Evolutionary conservation across 2,888 invertebrate species (phyloP).

Genomic region (Cephus runcator): DNA sequence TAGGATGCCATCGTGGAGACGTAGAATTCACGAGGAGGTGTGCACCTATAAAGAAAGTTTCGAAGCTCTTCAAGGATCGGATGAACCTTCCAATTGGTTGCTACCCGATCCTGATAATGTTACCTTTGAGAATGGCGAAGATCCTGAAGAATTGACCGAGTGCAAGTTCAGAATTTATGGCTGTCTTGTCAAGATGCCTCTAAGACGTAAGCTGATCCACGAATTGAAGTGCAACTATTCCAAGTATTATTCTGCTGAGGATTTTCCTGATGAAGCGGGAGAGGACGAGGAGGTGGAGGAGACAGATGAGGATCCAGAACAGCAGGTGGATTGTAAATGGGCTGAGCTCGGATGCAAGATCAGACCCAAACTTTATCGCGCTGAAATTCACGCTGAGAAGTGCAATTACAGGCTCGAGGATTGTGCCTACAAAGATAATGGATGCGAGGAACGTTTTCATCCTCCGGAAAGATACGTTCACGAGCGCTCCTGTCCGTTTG

Average conservation of each 20-base stretch:
- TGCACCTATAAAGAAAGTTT: slow-evolving; percentile 46
- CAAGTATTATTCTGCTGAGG: slow-evolving; percentile 13
- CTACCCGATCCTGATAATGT: neutral
- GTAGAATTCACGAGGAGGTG: slow-evolving; percentile 44
- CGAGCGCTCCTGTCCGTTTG: slow-evolving; percentile 37
- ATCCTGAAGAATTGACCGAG: slow-evolving; percentile 44
- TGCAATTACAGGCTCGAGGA: slow-evolving; percentile 53
- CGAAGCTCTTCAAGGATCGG: neutral
- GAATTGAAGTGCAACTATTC: slow-evolving; percentile 47
- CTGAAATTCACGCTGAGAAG: slow-evolving; percentile 45
- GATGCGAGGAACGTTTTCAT: slow-evolving; percentile 37
- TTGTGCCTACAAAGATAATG: slow-evolving; percentile 39
- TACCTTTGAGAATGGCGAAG: slow-evolving; percentile 21
- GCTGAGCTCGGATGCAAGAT: slow-evolving; percentile 47
- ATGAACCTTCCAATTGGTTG: neutral
- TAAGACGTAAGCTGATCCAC: slow-evolving; percentile 40
- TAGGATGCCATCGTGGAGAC: slow-evolving; percentile 43
- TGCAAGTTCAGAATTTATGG: slow-evolving; percentile 46
- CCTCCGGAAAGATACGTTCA: slow-evolving; percentile 38
- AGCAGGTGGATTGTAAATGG: slow-evolving; percentile 44
- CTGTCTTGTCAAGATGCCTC: slow-evolving; percentile 52
- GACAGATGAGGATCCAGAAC: slow-evolving; percentile 31
- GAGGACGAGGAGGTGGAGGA: slow-evolving; percentile 16
- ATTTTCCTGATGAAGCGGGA: slow-evolving; percentile 14
- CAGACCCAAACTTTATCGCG: slow-evolving; percentile 36